phyloP scores from a whole-genome alignment of 2,113 vertebrate genomes.

The Otocyon megalotis region DNA sequence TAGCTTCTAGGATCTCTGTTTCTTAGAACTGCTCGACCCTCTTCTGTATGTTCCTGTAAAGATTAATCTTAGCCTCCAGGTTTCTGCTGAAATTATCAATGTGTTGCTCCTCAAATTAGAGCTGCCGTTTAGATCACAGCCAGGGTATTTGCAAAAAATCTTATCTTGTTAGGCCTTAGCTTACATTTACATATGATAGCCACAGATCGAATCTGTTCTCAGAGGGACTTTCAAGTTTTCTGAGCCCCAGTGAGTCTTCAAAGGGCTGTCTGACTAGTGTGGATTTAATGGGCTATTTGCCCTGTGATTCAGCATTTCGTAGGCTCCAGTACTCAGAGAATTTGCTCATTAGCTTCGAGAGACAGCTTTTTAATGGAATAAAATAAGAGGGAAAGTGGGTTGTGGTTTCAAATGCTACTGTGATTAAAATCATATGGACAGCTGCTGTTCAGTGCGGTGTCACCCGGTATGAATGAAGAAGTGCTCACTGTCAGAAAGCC shows the following conservation, averaged over 20 bases:
- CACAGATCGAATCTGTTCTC: constrained; percentile 42
- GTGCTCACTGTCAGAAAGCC: constrained; percentile 59
- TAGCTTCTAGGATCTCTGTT: background rate
- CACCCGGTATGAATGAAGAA: constrained; percentile 62
- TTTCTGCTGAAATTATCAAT: constrained; percentile 49
- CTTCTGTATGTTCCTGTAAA: constrained; percentile 50
- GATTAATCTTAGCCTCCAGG: constrained; percentile 70
- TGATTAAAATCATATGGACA: constrained; percentile 76
- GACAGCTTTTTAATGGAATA: constrained; percentile 68
- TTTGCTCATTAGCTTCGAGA: constrained; percentile 72
- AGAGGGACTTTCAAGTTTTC: constrained; percentile 50
- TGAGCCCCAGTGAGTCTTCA: constrained; percentile 54
- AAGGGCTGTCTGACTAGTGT: constrained; percentile 36
- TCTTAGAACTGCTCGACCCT: constrained; percentile 31
- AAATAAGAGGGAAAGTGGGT: constrained; percentile 40
- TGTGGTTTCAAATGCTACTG: constrained; percentile 69
- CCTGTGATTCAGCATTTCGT: constrained; percentile 72
- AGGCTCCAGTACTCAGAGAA: constrained; percentile 28
- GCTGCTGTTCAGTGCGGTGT: constrained; percentile 67
- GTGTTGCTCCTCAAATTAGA: constrained; percentile 58
- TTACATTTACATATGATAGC: constrained; percentile 64
- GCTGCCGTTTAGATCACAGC: constrained; percentile 61
- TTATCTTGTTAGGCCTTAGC: background rate
- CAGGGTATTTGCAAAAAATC: constrained; percentile 67
- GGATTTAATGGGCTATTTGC: constrained; percentile 73